Evolutionary conservation across 2,113 vertebrate species (phyloP).

Genomic region (Grantiella picta): DNA sequence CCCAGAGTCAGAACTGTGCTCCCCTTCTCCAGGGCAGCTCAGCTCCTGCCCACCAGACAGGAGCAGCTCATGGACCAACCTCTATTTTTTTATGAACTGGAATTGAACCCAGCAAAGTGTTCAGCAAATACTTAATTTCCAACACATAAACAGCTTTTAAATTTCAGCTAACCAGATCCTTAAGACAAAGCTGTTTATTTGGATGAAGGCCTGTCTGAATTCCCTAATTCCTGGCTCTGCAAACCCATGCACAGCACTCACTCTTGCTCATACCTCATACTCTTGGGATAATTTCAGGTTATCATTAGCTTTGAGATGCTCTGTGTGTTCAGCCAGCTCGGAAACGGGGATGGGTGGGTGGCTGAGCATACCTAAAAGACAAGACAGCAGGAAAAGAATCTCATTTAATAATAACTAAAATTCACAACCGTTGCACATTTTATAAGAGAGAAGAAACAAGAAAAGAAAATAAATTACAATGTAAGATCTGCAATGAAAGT

Average conservation of each 20-base stretch:
- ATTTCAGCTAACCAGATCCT: background rate
- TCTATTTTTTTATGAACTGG: background rate
- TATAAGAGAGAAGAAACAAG: conserved; percentile 37
- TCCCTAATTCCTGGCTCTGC: background rate
- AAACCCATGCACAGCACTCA: background rate
- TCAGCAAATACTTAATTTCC: background rate
- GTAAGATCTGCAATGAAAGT: conserved; percentile 71
- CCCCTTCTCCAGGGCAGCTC: background rate
- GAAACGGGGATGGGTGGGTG: conserved; percentile 94
- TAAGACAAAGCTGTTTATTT: background rate
- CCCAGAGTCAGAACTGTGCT: background rate
- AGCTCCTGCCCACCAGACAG: background rate
- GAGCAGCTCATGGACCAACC: background rate
- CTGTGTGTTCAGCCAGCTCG: conserved; percentile 94
- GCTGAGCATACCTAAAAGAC: conserved; percentile 90
- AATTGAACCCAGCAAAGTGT: background rate
- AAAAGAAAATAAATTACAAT: conserved; percentile 61
- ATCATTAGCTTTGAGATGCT: conserved; percentile 96
- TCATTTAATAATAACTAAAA: conserved; percentile 31
- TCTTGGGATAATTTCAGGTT: conserved; percentile 98
- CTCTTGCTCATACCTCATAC: conserved; percentile 85
- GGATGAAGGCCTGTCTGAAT: background rate
- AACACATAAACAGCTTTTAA: background rate
- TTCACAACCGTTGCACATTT: background rate
- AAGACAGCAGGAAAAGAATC: conserved; percentile 30